These are phyloP conservation scores for Rhodinocichla rosea DNA, from an alignment of 2,113 vertebrate species.

Conservation along the genomic window DNA sequence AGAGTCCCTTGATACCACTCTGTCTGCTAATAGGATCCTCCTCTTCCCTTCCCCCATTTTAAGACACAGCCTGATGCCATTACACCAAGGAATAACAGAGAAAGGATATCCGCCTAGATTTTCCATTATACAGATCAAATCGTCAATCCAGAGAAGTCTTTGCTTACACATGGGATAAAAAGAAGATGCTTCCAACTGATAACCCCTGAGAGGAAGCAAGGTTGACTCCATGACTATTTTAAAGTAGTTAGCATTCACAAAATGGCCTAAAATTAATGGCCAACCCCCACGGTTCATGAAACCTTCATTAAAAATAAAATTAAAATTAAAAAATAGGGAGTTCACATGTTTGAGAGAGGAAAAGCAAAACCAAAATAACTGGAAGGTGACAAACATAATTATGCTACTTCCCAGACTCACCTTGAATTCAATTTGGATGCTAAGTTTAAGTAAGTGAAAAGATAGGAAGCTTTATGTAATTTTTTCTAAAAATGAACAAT, in stretches of 20 bases:
- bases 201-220: constrained; percentile 41
- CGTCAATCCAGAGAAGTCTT: background rate
- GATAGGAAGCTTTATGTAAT: background rate
- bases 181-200: constrained; percentile 51
- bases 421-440: background rate
- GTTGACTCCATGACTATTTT: constrained; percentile 54
- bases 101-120: constrained; percentile 63
- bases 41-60: constrained; percentile 25
- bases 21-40: constrained; percentile 12
- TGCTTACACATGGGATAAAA: constrained; percentile 16
- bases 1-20: constrained; percentile 19
- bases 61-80: constrained; percentile 29
- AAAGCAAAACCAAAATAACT: background rate
- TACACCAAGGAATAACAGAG: constrained; percentile 62
- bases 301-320: background rate
- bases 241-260: constrained; percentile 19
- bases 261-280: constrained; percentile 45
- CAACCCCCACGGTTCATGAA: background rate
- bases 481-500: background rate
- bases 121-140: constrained; percentile 53
- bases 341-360: background rate
- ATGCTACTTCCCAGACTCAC: background rate
- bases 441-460: background rate
- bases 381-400: background rate
- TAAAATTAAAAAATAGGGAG: background rate